phyloP scores from a whole-genome alignment of 1,140 invertebrate genomes.

The Oppia nitens region DNA sequence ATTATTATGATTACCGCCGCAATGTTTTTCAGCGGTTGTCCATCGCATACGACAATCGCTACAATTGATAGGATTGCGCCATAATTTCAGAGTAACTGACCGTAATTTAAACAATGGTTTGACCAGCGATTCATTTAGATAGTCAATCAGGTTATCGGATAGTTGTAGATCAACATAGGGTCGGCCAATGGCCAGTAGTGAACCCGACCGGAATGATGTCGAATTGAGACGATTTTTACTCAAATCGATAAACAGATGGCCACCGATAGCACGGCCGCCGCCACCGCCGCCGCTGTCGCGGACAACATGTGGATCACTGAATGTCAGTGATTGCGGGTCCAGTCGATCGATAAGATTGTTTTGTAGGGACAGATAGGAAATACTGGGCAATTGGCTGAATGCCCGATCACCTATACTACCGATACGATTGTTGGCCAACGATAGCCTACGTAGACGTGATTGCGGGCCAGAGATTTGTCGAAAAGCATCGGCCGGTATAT shows the following conservation, averaged over 20 bases:
- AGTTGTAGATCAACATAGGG: slow-evolving; percentile 1
- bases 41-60: background rate
- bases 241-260: slow-evolving; percentile 1
- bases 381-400: background rate
- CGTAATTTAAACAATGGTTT: background rate
- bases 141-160: background rate
- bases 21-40: background rate
- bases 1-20: background rate
- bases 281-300: background rate
- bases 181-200: background rate
- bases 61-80: slow-evolving; percentile 3
- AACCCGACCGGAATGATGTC: background rate
- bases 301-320: background rate
- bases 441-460: background rate
- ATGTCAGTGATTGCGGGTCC: background rate
- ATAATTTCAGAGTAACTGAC: background rate
- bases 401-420: background rate
- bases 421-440: background rate
- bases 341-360: background rate
- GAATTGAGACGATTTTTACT: background rate
- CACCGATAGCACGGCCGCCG: background rate
- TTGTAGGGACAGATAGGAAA: background rate
- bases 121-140: background rate
- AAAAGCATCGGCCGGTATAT: background rate
- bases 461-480: background rate